Base-by-base conservation (phyloP, 2,888 invertebrate species). In the Agonum fuliginosum region DNA sequence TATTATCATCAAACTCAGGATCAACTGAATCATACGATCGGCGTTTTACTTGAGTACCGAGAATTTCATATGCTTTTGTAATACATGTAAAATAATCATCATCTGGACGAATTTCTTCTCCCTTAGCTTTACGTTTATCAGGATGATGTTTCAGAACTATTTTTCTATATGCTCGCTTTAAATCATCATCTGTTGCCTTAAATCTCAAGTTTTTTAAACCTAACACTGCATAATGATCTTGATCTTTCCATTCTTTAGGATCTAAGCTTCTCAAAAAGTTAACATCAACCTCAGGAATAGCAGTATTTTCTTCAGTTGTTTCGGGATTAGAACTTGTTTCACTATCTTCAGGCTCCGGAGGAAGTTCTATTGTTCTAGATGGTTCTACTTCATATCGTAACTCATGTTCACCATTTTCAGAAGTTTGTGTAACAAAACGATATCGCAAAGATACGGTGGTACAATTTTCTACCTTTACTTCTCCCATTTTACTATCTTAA, bases 11-110 rank as follows among this genome's bases (percentile, higher is more conserved):
- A 86, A 99, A 97, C 79, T 93, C 91, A 0, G 97, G 97, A 87
- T 99, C 99, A 48, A 99, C 94, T 3, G 98, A 99, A 87, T 99
- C 99, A 85, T 95, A 99, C 0, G 98, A 95, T 78, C 95, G 90
- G 78, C 98, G 90, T 84, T 95, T 95, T 20, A 90, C 87, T 8
- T 93, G 91, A 81, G 93, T 95, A 0, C 97, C 97, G 73, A 94
- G 86, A 77, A 93, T 95, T 88, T 99, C 98, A 88, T 97, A 97
- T 4, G 98, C 98, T 89, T 96, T 96, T 0, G 98, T 99, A 82
- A 99, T 99, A 86, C 99, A 99, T 0, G 98, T 97, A 87, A 99
- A 99, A 87, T 99, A 99, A 88, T 99, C 99, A 83, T 97, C 96
- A 82, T 98, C 97, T 2, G 93, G 91, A 79, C 93, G 91, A 34